Conservation (phyloP, 2,113 vertebrate species). For the Odobenus rosmarus region DNA sequence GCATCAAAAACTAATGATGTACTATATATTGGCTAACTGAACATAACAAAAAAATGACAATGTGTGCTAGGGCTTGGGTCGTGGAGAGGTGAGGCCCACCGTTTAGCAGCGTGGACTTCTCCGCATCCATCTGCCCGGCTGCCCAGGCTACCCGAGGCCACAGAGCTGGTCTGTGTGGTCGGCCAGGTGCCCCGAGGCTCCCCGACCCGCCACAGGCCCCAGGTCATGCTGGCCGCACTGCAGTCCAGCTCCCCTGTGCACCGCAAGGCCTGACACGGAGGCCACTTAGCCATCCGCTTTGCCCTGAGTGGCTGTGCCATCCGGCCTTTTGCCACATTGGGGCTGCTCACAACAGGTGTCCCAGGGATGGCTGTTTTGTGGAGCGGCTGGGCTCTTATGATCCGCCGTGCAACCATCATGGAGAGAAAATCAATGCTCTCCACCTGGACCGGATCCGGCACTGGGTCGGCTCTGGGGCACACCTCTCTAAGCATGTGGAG, state of each 20-base stretch:
- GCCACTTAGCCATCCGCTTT: constrained; percentile 91
- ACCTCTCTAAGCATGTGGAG: constrained; percentile 90
- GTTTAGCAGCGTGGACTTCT: neutral
- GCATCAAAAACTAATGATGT: no score
- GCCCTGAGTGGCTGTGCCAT: constrained; percentile 92
- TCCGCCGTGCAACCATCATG: constrained; percentile 91
- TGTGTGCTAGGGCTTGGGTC: neutral
- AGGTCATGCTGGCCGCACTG: accelerated
- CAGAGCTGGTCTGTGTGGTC: neutral
- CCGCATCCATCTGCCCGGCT: accelerated
- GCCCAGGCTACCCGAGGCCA: neutral
- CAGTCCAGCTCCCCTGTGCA: constrained; percentile 76
- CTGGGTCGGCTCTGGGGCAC: constrained; percentile 94
- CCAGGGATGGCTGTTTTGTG: constrained; percentile 92
- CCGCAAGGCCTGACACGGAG: constrained; percentile 86
- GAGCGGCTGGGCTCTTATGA: constrained; percentile 94
- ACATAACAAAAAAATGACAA: neutral
- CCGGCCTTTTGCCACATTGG: constrained; percentile 94
- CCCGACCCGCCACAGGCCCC: accelerated
- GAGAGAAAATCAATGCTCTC: constrained; percentile 92
- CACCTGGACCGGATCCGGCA: constrained; percentile 92
- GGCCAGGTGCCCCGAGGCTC: accelerated
- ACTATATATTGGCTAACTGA: no score
- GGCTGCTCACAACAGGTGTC: constrained; percentile 90
- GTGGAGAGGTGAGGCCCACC: neutral